phyloP scores from a whole-genome alignment of 2,113 vertebrate genomes.

The Ifrita kowaldi region DNA sequence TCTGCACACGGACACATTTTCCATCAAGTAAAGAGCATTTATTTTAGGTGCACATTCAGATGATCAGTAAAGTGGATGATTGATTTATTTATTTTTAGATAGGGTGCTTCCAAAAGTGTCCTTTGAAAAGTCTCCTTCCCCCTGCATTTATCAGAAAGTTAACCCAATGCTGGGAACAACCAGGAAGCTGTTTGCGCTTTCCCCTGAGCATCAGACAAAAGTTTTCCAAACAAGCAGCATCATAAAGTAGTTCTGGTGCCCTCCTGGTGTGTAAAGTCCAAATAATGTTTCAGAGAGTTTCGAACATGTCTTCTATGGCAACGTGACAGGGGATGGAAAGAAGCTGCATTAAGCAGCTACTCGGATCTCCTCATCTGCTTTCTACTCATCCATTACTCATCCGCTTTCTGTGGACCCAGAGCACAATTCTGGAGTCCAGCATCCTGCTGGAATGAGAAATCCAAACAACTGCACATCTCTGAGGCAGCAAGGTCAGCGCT shows the following conservation, averaged over 20 bases:
- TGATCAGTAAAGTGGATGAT: neutral
- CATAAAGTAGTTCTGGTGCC: neutral
- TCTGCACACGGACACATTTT: neutral
- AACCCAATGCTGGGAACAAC: neutral
- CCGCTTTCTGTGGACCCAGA: neutral
- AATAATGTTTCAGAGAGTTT: neutral
- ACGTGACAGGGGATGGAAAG: rapidly evolving
- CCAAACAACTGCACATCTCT: neutral
- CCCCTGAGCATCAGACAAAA: neutral
- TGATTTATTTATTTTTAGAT: neutral
- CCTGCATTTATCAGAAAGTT: neutral
- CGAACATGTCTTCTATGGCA: neutral
- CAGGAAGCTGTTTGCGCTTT: neutral
- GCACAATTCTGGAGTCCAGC: neutral
- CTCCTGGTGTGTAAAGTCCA: no score
- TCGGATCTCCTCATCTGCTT: neutral
- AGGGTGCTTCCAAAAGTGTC: neutral
- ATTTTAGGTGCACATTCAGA: neutral
- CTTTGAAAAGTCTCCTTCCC: neutral
- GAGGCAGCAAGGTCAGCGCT: neutral
- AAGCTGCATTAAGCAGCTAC: neutral
- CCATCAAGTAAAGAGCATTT: slow-evolving; percentile 21
- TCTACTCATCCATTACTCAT: neutral
- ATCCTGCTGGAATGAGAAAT: neutral
- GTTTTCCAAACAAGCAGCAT: neutral